Base-by-base conservation (phyloP, 2,797 vertebrate genomes). In the Meriones psammophilus region DNA sequence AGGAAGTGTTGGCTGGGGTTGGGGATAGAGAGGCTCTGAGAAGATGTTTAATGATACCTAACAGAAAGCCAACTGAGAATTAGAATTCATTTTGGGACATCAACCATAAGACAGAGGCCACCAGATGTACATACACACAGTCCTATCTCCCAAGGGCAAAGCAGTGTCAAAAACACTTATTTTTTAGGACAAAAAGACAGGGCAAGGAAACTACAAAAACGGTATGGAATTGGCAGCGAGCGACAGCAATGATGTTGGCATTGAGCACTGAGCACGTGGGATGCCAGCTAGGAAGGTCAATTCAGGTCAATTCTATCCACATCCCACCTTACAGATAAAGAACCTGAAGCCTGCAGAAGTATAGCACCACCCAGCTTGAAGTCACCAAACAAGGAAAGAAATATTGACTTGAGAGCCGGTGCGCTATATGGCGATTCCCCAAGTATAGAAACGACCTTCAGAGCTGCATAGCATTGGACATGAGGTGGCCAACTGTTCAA, bases 71-170 rank as follows among this genome's bases (percentile, higher is more conserved):
- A 79, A 89, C 89, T 22, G 85, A 78, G 80, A 88, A 62, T 95
- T 77, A 95, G 17, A 94, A 64, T 60, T 87, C n/a, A 79, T 89
- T 96, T 78, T 84, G 13, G 46, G 20, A 17, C n/a, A 58, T 78
- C 54, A 30, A 8, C 39, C 18, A 62, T 64, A 80, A 56, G 36
- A 69, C 26, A 92, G 62, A 92, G 62, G 64, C 64, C 60, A 81
- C 78, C 89, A 79, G n/a, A 42, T 1, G 1, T 26, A 62, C 10
- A 66, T 18, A 56, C 17, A 56, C 92, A 73, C 24, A 78, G n/a
- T 46, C 8, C n/a, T 74, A 12, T 64, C 74, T 83, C 64, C 42
- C 69, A 71, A 87, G 18, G 71, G 20, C 28, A 76, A 91, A 91
- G 24, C 5, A 81, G 68, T 26, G 24, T 73, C 28, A 73, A 78